Evolutionary conservation across 2,888 invertebrate species (phyloP).

Genomic region (Andricus curvator): DNA sequence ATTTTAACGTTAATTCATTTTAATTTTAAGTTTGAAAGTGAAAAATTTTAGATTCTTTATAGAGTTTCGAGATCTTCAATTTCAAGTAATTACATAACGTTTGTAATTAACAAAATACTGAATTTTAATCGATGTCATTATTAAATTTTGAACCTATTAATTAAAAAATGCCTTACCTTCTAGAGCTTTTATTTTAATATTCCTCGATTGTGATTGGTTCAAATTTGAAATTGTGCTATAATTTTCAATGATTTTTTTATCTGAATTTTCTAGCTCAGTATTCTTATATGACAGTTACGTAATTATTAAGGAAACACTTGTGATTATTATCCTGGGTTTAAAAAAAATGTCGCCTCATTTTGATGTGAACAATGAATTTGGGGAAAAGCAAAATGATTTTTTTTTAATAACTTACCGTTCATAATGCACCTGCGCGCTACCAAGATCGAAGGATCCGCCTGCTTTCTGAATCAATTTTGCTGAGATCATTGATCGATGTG

Average conservation of each 20-base stretch:
- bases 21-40: too few relatives aligned
- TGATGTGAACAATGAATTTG: neutral
- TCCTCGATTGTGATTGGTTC: too few relatives aligned
- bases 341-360: neutral
- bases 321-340: neutral
- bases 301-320: neutral
- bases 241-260: neutral
- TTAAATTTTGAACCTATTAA: too few relatives aligned
- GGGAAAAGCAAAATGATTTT: neutral
- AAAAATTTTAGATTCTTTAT: too few relatives aligned
- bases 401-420: slow-evolving; percentile 83
- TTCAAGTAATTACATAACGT: too few relatives aligned
- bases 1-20: too few relatives aligned
- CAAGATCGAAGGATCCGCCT: slow-evolving; percentile 84
- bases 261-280: neutral
- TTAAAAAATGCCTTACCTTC: too few relatives aligned
- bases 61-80: too few relatives aligned
- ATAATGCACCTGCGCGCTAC: slow-evolving; percentile 92
- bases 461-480: slow-evolving; percentile 86
- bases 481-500: slow-evolving; percentile 89
- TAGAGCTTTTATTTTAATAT: too few relatives aligned
- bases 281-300: neutral
- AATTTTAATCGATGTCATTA: too few relatives aligned
- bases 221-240: too few relatives aligned
- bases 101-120: too few relatives aligned